Conservation (phyloP, 2,888 invertebrate genomes). For the Andrena camellia region DNA sequence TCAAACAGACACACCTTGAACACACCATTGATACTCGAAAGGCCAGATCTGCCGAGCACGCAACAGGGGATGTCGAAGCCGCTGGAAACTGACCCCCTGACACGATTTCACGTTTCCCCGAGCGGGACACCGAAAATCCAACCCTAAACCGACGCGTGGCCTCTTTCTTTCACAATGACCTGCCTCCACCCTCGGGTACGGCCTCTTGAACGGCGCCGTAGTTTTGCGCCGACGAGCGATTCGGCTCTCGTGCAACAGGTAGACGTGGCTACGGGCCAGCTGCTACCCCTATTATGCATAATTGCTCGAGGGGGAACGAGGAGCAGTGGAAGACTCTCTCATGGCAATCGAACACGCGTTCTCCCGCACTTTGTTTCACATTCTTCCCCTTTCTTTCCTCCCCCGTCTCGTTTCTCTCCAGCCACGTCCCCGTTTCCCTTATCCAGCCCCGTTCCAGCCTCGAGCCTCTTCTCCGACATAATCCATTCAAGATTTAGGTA, state of each 20-base stretch:
- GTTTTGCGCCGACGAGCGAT: constrained; percentile 72
- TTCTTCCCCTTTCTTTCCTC: constrained; percentile 31
- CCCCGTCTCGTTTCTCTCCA: not conserved
- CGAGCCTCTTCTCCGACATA: not conserved
- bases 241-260: constrained; percentile 80
- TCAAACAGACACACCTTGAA: not conserved
- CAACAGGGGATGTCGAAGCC: not conserved
- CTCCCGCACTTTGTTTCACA: constrained; percentile 38
- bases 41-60: not conserved
- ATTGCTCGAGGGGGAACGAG: constrained; percentile 72
- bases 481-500: not conserved
- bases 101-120: constrained; percentile 40
- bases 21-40: constrained; percentile 41
- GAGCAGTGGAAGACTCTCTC: constrained; percentile 61
- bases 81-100: constrained; percentile 39
- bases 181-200: constrained; percentile 71
- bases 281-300: constrained; percentile 77
- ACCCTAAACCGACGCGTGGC: constrained; percentile 59
- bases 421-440: not conserved
- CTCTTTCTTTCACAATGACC: constrained; percentile 72
- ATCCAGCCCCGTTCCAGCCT: not conserved
- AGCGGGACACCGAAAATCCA: constrained; percentile 60
- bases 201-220: constrained; percentile 75
- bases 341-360: constrained; percentile 68
- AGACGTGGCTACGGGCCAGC: constrained; percentile 78